Conservation (phyloP, 1,140 invertebrate species). For the Hycleus phaleratus region DNA sequence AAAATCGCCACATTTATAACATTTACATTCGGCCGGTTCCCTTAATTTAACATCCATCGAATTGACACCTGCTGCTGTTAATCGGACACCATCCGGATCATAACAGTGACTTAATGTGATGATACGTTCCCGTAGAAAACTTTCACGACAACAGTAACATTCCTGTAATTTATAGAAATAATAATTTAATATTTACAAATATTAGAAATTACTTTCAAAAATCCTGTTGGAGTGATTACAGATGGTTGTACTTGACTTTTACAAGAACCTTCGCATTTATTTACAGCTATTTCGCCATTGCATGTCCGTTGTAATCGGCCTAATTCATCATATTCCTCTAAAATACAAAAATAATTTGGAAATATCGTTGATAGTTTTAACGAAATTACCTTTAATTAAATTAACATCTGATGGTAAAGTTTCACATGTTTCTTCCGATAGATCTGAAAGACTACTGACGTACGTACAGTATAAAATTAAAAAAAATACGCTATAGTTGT, state of each 20-base stretch:
- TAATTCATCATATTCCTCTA: constrained; percentile 81
- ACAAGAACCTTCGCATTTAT: constrained; percentile 85
- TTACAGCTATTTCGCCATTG: constrained; percentile 76
- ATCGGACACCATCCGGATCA: constrained; percentile 71
- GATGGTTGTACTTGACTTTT: constrained; percentile 85
- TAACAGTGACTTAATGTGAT: constrained; percentile 80
- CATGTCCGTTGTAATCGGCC: constrained; percentile 74
- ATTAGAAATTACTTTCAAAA: constrained; percentile 64
- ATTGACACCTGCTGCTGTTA: constrained; percentile 52
- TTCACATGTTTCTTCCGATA: constrained; percentile 59
- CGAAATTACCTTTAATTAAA: constrained; percentile 59
- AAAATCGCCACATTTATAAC: constrained; percentile 76
- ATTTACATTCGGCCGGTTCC: constrained; percentile 83
- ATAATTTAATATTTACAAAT: background rate
- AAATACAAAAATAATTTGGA: constrained; percentile 23
- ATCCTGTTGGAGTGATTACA: constrained; percentile 77
- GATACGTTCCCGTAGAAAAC: constrained; percentile 67
- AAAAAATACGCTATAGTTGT: background rate
- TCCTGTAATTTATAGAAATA: constrained; percentile 52
- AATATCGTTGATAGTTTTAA: background rate
- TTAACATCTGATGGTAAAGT: constrained; percentile 72
- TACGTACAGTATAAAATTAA: constrained; percentile 13
- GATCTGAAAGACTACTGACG: constrained; percentile 25
- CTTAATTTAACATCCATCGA: constrained; percentile 72
- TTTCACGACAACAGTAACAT: constrained; percentile 85